Evolutionary conservation across 1,140 invertebrate genomes (phyloP), one percentile per base, ranked within the genome.

Genomic region (Teleopsis dalmanni): DNA sequence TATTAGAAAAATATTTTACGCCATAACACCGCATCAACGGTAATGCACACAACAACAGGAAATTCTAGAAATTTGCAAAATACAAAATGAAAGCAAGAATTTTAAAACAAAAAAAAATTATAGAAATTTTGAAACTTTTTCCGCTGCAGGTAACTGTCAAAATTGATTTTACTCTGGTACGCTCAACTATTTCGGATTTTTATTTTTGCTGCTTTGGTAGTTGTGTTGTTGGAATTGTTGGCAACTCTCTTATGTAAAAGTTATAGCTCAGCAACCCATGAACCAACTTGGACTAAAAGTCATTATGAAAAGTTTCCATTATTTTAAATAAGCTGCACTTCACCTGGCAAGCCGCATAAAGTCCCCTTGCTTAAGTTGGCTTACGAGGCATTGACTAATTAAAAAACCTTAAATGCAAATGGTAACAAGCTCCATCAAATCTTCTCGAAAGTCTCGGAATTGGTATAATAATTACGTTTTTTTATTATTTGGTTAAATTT

Each of bases 141-240:
- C 53, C 55, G 53, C 56, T 67, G 61, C 64, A 67, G 64, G 64
- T 64, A 67, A 64, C 59, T 59, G 64, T 67, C 64, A 67, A 48
- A 67, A 67, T 67, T 67, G 64, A 67, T 66, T 65, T 60, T 57
- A 60, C 58, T 67, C 60, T 59, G 57, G 23, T 19, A 35, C n/a
- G 16, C 10, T 14, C 14, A 14, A 7, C 8, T 29, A 7, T 13
- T 29, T 29, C 27, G 27, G 7, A 29, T 13, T 43, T 14, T 31
- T 43, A 16, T n/a, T n/a, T 31, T 42, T 22, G 27, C 18, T 31
- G 41, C n/a, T n/a, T 21, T 14, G 27, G 27, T 27, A 18, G 26
- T 31, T 31, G 21, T 27, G 26, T 11, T 41, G 5, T 42, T 8
- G 33, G 37, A 14, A n/a, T 40, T 13, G n/a, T 14, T 27, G 14